Evolutionary conservation across 2,888 invertebrate species (phyloP).

Genomic region (Dendrolimus pini): DNA sequence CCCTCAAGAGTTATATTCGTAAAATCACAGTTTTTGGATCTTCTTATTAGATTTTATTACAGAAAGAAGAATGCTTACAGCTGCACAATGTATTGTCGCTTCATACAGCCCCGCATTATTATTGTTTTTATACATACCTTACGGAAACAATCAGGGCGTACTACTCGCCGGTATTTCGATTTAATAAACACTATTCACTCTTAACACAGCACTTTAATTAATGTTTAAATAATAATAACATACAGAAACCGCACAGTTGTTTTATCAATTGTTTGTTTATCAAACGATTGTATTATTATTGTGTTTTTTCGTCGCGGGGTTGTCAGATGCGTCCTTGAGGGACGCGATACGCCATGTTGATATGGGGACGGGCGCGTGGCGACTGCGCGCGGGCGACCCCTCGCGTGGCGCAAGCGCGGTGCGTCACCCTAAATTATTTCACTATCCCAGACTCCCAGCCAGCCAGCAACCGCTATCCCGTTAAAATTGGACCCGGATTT

Average conservation of each 20-base stretch:
- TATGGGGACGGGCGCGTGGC: conserved; percentile 66
- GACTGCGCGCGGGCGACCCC: conserved; percentile 67
- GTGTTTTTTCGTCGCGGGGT: conserved; percentile 46
- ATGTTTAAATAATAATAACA: conserved; percentile 10
- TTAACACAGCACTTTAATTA: conserved; percentile 21
- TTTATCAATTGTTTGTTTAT: conserved; percentile 21
- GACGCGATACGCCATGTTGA: conserved; percentile 60
- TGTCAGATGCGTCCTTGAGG: conserved; percentile 65
- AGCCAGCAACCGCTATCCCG: not conserved
- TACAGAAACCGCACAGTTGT: conserved; percentile 15
- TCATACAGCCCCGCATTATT: conserved; percentile 27
- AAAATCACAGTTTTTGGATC: too few species aligned
- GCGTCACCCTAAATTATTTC: conserved; percentile 46
- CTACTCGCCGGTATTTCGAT: conserved; percentile 45
- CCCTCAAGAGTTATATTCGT: too few species aligned
- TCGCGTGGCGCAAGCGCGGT: conserved; percentile 52
- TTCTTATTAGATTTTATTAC: not conserved
- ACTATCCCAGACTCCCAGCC: not conserved
- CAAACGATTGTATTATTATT: conserved; percentile 6
- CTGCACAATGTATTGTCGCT: conserved; percentile 5
- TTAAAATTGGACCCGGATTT: not conserved
- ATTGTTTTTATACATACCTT: conserved; percentile 52
- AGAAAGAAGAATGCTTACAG: not conserved
- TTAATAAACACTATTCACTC: conserved; percentile 39
- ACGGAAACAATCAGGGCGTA: conserved; percentile 41